These are phyloP conservation scores for human (Homo sapiens) DNA, from an alignment of 2,113 vertebrate species.

Conservation along the genomic window DNA sequence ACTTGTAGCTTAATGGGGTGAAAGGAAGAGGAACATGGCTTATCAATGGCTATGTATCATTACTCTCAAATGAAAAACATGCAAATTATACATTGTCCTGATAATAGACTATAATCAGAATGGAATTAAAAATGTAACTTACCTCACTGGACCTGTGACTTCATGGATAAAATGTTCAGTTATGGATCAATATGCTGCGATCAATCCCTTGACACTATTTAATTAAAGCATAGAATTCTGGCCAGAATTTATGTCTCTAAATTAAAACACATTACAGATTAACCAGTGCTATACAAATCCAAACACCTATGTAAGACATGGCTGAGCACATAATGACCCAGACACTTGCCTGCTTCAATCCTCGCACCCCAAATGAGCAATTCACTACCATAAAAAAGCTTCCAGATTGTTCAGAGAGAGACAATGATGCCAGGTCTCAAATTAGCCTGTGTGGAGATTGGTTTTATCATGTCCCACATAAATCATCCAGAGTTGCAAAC, in stretches of 20 bases:
- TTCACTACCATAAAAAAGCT: constrained; percentile 51
- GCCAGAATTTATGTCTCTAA: constrained; percentile 67
- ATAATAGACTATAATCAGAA: neutral
- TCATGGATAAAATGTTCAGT: neutral
- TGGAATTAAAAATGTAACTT: constrained; percentile 21
- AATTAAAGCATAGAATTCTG: constrained; percentile 52
- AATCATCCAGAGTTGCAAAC: constrained; percentile 28
- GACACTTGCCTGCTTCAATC: constrained; percentile 53
- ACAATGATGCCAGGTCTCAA: constrained; percentile 50
- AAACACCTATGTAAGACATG: constrained; percentile 63
- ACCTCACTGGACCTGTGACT: neutral
- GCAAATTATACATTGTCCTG: neutral
- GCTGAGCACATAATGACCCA: constrained; percentile 56
- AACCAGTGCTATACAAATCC: constrained; percentile 54
- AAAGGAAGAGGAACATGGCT: neutral
- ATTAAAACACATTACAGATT: constrained; percentile 60
- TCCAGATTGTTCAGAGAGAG: constrained; percentile 54
- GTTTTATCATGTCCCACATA: constrained; percentile 26
- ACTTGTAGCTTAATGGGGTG: neutral
- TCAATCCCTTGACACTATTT: constrained; percentile 46
- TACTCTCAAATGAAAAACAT: constrained; percentile 43
- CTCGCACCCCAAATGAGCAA: constrained; percentile 56
- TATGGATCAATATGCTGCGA: neutral
- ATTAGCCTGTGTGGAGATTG: constrained; percentile 52
- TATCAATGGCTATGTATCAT: neutral